phyloP scores from a whole-genome alignment of 2,888 invertebrate species.

The Hanleya hanleyi region DNA sequence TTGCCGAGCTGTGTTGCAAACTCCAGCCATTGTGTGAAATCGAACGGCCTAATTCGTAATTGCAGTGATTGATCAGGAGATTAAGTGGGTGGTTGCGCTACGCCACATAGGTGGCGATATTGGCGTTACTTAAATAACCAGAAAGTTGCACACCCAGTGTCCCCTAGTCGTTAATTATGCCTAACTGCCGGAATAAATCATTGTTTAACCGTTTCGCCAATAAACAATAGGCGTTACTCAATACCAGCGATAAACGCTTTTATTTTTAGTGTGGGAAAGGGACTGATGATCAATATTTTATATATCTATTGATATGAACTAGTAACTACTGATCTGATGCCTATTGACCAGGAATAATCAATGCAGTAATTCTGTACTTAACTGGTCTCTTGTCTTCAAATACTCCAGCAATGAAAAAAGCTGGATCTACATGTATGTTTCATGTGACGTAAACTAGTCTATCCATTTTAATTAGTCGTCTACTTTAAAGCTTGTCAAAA shows the following conservation, averaged over 20 bases:
- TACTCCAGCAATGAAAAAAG: no score
- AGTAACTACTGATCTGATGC: no score
- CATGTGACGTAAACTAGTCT: no score
- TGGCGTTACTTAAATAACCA: not conserved
- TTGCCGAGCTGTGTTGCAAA: not conserved
- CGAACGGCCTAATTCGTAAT: constrained; percentile 7
- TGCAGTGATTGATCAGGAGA: constrained; percentile 1
- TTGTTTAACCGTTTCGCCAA: not conserved
- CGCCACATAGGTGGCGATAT: not conserved
- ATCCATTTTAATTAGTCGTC: no score
- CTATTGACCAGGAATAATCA: no score
- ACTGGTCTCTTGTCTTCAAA: no score
- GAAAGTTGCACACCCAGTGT: not conserved
- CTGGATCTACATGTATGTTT: no score
- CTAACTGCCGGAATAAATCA: constrained; percentile 1
- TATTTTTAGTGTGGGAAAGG: not conserved
- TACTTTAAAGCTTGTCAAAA: no score
- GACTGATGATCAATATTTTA: not conserved
- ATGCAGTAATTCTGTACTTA: no score
- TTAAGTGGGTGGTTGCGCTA: not conserved
- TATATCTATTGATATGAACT: no score
- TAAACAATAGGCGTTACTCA: constrained; percentile 7
- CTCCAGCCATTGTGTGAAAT: constrained; percentile 4
- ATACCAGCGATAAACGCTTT: not conserved
- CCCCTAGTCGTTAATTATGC: not conserved